Conservation (phyloP, 2,797 vertebrate species). For the Saxicola maurus region DNA sequence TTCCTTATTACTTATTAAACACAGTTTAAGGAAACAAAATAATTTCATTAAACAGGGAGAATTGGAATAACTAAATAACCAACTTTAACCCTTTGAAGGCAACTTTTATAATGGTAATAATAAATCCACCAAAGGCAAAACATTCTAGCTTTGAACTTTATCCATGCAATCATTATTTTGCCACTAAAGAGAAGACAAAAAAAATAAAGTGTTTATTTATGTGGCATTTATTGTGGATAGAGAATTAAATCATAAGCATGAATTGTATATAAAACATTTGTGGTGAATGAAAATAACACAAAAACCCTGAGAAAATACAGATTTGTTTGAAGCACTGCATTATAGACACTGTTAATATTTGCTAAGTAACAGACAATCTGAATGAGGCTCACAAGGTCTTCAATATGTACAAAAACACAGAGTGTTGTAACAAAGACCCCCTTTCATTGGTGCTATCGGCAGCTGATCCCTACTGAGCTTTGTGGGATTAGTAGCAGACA, state of each 20-base stretch:
- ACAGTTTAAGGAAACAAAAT: slow-evolving; percentile 33
- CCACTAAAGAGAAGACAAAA: background rate
- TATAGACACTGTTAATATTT: background rate
- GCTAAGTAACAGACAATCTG: slow-evolving; percentile 8
- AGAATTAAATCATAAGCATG: background rate
- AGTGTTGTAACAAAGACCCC: slow-evolving; percentile 17
- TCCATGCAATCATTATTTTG: background rate
- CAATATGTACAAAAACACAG: background rate
- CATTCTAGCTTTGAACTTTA: slow-evolving; percentile 38
- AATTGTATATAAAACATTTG: background rate
- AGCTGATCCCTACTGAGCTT: slow-evolving; percentile 42
- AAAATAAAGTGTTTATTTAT: background rate
- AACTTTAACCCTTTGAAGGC: slow-evolving; percentile 11
- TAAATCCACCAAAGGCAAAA: slow-evolving; percentile 24
- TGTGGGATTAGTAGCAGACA: slow-evolving; percentile 45
- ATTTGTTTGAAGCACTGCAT: background rate
- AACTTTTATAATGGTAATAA: background rate
- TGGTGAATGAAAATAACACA: background rate
- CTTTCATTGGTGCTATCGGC: slow-evolving; percentile 28
- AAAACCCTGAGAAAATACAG: background rate
- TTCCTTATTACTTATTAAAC: slow-evolving; percentile 16
- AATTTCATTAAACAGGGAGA: slow-evolving; percentile 1
- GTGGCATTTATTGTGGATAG: background rate
- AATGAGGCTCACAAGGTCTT: slow-evolving; percentile 2
- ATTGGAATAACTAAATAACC: background rate